Evolutionary conservation across 2,888 invertebrate species (phyloP), one percentile per base, ranked within the genome.

Genomic region (Synergus gifuensis): DNA sequence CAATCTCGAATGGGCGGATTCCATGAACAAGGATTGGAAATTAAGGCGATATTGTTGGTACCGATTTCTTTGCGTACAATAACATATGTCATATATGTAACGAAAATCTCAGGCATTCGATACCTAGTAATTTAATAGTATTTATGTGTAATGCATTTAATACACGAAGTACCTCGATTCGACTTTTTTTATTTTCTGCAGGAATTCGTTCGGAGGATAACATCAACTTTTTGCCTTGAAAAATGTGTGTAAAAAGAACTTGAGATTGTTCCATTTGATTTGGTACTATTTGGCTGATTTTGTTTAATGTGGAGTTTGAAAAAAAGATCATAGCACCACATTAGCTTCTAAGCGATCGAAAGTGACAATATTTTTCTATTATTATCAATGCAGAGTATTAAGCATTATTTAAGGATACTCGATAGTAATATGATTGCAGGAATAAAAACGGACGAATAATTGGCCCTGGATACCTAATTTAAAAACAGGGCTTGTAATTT

Each of bases 361-460:
- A 84, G 82, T 85, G 89, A 89, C 87, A 86, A 90, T 91, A 91
- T 89, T 89, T 91, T 89, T 89, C 84, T 87, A 90, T 86, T 84
- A 89, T 84, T 88, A 83, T 88, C 86, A 82, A 82, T 80, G 84
- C 84, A 86, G 88, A 91, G 88, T 89, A 90, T 90, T 90, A 89
- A 84, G 81, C 84, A 89, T 88, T 89, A 89, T 88, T 89, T 90
- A 85, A 85, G 84, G 87, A 83, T 64, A 78, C 69, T 82, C 83
- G 87, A 49, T 86, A 87, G 80, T 78, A 82, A 83, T 79, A 82
- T 84, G 84, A 86, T 84, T 86, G 85, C 81, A 78, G 83, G 85
- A 83, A 86, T 83, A 88, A 84, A 87, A 86, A 84, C 85, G 86
- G 85, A 85, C 85, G 86, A 81, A 58, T 60, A 85, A 88, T 87